Evolutionary conservation across 2,888 invertebrate species (phyloP).

Genomic region (Smittia sp.): DNA sequence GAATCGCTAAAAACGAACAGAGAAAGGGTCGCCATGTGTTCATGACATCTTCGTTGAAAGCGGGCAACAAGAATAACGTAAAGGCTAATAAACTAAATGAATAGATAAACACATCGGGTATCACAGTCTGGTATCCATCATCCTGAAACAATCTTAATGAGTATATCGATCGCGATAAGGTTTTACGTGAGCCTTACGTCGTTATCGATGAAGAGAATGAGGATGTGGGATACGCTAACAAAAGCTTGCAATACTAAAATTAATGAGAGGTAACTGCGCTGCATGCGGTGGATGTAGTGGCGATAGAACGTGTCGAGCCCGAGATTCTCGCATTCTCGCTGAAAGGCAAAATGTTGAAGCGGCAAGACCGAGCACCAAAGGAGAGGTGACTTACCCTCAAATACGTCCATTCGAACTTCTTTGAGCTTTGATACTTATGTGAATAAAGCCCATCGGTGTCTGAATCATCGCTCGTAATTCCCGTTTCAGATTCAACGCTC

Average conservation of each 20-base stretch:
- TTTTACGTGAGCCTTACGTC: slow-evolving; percentile 44
- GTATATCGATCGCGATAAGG: neutral
- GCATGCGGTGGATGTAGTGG: slow-evolving; percentile 72
- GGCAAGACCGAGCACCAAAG: neutral
- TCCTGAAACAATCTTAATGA: slow-evolving; percentile 43
- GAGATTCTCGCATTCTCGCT: slow-evolving; percentile 75
- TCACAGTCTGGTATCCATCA: slow-evolving; percentile 44
- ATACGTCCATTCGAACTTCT: slow-evolving; percentile 54
- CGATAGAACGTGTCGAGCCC: slow-evolving; percentile 72
- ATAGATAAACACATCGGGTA: slow-evolving; percentile 51
- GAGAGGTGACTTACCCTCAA: slow-evolving; percentile 47
- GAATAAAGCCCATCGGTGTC: neutral
- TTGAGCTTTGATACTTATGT: slow-evolving; percentile 18
- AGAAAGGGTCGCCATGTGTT: slow-evolving; percentile 52
- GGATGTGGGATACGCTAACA: slow-evolving; percentile 63
- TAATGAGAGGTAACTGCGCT: slow-evolving; percentile 73
- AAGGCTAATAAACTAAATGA: slow-evolving; percentile 48
- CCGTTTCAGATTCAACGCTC: neutral
- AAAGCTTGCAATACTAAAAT: slow-evolving; percentile 68
- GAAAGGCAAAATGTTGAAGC: slow-evolving; percentile 44
- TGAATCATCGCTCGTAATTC: neutral
- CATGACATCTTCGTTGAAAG: slow-evolving; percentile 50
- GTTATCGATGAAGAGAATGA: slow-evolving; percentile 57
- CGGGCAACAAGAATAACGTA: slow-evolving; percentile 50
- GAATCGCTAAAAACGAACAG: slow-evolving; percentile 54